Conservation (phyloP, 2,888 invertebrate species). For the Cephus sareptanus region DNA sequence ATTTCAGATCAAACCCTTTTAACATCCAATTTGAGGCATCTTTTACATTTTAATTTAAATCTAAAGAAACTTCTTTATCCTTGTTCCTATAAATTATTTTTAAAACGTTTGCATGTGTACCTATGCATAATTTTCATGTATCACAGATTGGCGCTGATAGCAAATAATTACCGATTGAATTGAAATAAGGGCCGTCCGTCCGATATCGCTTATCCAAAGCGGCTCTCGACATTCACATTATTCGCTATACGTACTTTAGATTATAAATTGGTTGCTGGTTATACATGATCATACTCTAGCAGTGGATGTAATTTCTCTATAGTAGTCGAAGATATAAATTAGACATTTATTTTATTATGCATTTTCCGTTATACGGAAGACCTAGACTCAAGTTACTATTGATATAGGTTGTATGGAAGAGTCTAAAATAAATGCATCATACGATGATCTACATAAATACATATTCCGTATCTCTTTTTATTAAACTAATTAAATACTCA, state of each 20-base stretch:
- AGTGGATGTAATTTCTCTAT: not conserved
- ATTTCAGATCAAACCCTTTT: not conserved
- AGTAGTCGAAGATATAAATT: not conserved
- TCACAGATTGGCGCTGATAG: not conserved
- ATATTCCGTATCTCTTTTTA: not conserved
- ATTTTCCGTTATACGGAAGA: not conserved
- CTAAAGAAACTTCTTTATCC: not conserved
- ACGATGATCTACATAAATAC: not conserved
- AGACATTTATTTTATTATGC: not conserved
- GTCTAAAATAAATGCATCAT: not conserved
- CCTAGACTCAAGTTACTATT: not conserved
- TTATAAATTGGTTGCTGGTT: not conserved
- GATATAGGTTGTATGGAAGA: not conserved
- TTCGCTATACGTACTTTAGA: not conserved
- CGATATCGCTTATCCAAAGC: not conserved
- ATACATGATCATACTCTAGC: not conserved
- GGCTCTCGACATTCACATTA: not conserved
- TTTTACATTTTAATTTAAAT: not conserved
- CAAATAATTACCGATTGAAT: not conserved
- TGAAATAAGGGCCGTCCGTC: not conserved
- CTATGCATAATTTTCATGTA: not conserved
- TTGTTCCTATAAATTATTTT: not conserved
- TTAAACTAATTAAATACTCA: not conserved
- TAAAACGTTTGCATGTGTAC: not conserved
- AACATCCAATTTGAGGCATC: not conserved